These are phyloP conservation scores for Drosophila kepulauana DNA, from an alignment of 1,140 invertebrate species.

Conservation along the genomic window DNA sequence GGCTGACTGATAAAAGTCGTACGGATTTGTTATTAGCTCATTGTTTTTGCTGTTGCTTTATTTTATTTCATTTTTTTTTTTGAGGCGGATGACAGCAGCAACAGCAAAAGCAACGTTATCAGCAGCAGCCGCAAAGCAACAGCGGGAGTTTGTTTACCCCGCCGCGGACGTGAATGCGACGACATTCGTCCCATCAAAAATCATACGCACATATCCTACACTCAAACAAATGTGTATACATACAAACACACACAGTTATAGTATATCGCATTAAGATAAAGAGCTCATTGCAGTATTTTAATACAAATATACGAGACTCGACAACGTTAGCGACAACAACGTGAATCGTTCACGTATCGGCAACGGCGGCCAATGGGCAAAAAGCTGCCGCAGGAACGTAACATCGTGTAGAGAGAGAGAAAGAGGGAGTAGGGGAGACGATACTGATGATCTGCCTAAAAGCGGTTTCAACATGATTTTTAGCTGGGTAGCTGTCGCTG, in stretches of 20 bases:
- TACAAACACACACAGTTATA: neutral
- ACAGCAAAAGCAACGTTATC: conserved; percentile 35
- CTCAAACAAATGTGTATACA: conserved; percentile 3
- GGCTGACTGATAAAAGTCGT: conserved; percentile 67
- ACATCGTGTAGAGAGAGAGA: too few relatives aligned
- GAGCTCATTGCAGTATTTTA: conserved; percentile 56
- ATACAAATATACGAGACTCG: conserved; percentile 34
- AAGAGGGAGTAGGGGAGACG: neutral
- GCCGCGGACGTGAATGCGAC: conserved; percentile 45
- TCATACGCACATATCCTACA: conserved; percentile 31
- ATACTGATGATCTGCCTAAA: conserved; percentile 42
- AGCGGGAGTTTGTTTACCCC: conserved; percentile 52
- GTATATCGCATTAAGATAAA: conserved; percentile 47
- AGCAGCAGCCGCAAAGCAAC: conserved; percentile 30
- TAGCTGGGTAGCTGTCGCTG: conserved; percentile 37
- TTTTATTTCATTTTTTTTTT: conserved; percentile 56
- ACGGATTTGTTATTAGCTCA: conserved; percentile 64
- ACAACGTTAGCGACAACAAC: conserved; percentile 24
- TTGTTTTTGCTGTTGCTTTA: conserved; percentile 53
- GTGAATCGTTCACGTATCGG: conserved; percentile 45
- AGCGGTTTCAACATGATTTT: conserved; percentile 48
- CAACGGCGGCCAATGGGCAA: conserved; percentile 15
- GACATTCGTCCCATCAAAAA: conserved; percentile 24
- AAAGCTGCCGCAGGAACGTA: neutral
- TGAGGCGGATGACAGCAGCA: conserved; percentile 6